These are phyloP conservation scores for Apaloderma vittatum DNA, from an alignment of 2,113 vertebrate species.

Conservation along the genomic window DNA sequence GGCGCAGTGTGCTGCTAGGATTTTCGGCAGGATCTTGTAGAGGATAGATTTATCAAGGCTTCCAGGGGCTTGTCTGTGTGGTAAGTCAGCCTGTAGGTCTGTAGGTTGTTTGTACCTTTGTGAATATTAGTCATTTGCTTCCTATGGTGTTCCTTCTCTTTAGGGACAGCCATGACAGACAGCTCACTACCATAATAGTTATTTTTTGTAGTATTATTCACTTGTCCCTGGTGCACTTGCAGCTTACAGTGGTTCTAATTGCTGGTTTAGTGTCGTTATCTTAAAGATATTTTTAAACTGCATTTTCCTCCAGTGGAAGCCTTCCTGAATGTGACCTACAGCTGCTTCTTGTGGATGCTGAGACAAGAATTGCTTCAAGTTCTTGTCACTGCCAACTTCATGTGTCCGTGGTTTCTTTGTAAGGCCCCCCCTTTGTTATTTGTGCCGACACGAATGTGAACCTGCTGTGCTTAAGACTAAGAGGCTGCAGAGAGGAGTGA, in stretches of 20 bases:
- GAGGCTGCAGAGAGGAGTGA: not conserved
- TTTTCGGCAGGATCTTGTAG: not conserved
- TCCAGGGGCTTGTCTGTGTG: not conserved
- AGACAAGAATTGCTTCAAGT: not conserved
- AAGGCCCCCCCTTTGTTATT: not conserved
- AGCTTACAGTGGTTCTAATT: not conserved
- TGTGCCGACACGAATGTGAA: accelerated
- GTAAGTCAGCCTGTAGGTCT: not conserved
- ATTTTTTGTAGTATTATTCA: not conserved
- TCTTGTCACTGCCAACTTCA: not conserved
- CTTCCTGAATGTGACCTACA: not conserved
- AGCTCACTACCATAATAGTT: not conserved
- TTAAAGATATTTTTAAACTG: not conserved
- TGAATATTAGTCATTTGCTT: not conserved
- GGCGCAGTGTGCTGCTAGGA: not conserved
- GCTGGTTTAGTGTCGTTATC: not conserved
- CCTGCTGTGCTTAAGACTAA: not conserved
- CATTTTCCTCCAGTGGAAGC: not conserved
- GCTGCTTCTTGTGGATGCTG: not conserved
- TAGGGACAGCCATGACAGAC: not conserved
- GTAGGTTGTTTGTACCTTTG: not conserved
- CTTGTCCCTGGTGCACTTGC: not conserved
- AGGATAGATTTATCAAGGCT: not conserved
- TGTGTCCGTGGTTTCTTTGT: not conserved
- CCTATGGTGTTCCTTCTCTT: not conserved